Evolutionary conservation across 2,888 invertebrate species (phyloP).

Genomic region (Drosophila flavopinicola): DNA sequence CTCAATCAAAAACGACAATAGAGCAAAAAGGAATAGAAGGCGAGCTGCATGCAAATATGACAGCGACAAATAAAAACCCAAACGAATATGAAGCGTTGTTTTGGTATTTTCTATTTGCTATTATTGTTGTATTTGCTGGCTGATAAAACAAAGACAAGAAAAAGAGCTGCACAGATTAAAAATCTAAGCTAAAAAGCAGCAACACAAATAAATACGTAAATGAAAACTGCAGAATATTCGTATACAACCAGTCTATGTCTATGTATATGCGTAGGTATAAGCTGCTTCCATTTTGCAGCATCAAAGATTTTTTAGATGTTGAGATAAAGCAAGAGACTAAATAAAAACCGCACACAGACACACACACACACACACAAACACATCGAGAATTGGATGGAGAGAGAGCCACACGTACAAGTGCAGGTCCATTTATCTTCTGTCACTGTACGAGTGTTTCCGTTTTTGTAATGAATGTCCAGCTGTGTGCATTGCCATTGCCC

Average conservation of each 20-base stretch:
- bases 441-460: conserved; percentile 77
- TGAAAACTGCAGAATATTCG: conserved; percentile 32
- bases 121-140: conserved; percentile 26
- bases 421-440: conserved; percentile 79
- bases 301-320: conserved; percentile 75
- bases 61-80: conserved; percentile 59
- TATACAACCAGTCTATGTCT: conserved; percentile 1
- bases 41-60: conserved; percentile 70
- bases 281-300: conserved; percentile 71
- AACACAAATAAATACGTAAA: conserved; percentile 36
- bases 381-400: conserved; percentile 31
- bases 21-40: conserved; percentile 25
- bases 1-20: conserved; percentile 76
- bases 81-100: conserved; percentile 71
- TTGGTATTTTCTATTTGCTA: conserved; percentile 45
- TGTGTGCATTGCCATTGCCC: conserved; percentile 73
- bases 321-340: conserved; percentile 77
- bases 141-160: conserved; percentile 70
- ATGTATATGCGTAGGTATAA: conserved; percentile 45
- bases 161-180: conserved; percentile 66
- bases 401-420: conserved; percentile 70
- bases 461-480: conserved; percentile 79
- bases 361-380: conserved; percentile 66
- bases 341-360: conserved; percentile 74
- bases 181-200: conserved; percentile 55